A percentile compares a stretch with the other conserved stretches of the same genome.
Evolutionary conservation across 2,888 invertebrate species (phyloP).

Genomic region (Xylota sylvarum): DNA sequence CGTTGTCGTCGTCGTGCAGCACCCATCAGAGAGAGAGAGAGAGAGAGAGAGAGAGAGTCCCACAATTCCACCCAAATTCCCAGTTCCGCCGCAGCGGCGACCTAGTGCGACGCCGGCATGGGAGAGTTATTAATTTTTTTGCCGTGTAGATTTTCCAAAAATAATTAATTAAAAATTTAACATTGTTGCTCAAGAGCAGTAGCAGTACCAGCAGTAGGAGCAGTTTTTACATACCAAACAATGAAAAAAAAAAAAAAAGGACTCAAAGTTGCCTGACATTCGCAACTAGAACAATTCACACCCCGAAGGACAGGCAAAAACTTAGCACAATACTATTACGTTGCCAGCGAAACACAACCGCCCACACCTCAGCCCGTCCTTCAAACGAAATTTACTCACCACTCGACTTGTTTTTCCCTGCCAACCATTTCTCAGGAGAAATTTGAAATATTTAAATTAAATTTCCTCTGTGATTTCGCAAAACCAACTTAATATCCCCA

Average conservation of each 20-base stretch:
- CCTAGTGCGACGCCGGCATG: not conserved
- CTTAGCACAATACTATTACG: slow-evolving; percentile 31
- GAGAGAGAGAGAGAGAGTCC: too few relatives aligned
- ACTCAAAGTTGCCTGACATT: slow-evolving; percentile 62
- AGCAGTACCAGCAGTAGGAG: slow-evolving; percentile 19
- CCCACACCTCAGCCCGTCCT: slow-evolving; percentile 9
- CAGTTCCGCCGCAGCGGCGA: not conserved
- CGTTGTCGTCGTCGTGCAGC: too few relatives aligned
- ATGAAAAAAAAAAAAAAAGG: slow-evolving; percentile 36
- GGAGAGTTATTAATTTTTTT: slow-evolving; percentile 63
- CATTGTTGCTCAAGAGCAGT: slow-evolving; percentile 61
- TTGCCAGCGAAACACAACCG: slow-evolving; percentile 38
- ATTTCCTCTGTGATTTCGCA: slow-evolving; percentile 77
- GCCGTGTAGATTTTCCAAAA: slow-evolving; percentile 64
- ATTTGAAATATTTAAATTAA: slow-evolving; percentile 78
- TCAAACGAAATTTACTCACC: slow-evolving; percentile 66
- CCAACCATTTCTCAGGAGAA: slow-evolving; percentile 77
- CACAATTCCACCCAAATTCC: not conserved
- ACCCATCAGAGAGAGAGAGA: not conserved
- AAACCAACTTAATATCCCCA: slow-evolving; percentile 76
- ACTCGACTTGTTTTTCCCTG: slow-evolving; percentile 72
- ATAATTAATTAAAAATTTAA: slow-evolving; percentile 75
- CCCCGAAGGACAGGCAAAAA: slow-evolving; percentile 63
- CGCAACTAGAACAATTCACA: slow-evolving; percentile 73
- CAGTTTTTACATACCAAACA: slow-evolving; percentile 17